A percentile compares a stretch with the other conserved stretches of the same genome.
phyloP scores from a whole-genome alignment of 2,113 vertebrate species.

The Enhydra lutris region DNA sequence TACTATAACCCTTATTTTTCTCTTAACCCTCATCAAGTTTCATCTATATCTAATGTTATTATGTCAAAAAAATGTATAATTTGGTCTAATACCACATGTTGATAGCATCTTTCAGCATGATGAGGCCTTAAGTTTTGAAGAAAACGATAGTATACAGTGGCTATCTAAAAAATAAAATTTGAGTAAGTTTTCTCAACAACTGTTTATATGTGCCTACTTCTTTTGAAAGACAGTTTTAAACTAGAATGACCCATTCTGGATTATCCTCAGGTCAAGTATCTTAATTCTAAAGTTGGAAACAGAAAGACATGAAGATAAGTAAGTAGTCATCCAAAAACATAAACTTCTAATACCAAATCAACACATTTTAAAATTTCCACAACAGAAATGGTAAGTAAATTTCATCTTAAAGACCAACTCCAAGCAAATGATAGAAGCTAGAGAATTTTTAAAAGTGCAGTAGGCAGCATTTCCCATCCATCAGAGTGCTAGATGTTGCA shows the following conservation, averaged over 20 bases:
- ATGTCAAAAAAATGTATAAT: background rate
- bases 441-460: background rate
- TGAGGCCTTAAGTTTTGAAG: background rate
- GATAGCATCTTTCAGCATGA: background rate
- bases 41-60: background rate
- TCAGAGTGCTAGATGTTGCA: background rate
- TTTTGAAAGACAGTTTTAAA: slow-evolving; percentile 1
- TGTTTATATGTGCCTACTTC: background rate
- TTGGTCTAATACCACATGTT: background rate
- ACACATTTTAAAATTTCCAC: background rate
- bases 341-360: background rate
- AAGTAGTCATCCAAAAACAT: background rate
- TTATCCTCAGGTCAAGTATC: background rate
- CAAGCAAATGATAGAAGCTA: background rate
- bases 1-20: background rate
- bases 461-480: background rate
- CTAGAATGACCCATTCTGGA: background rate
- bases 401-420: background rate
- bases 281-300: background rate
- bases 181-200: background rate
- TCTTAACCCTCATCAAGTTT: background rate
- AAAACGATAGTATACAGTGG: background rate
- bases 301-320: background rate
- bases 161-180: background rate
- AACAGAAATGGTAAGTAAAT: background rate